These are phyloP conservation scores for Melanaphis sacchari DNA, from an alignment of 1,140 invertebrate genomes.

Conservation along the genomic window DNA sequence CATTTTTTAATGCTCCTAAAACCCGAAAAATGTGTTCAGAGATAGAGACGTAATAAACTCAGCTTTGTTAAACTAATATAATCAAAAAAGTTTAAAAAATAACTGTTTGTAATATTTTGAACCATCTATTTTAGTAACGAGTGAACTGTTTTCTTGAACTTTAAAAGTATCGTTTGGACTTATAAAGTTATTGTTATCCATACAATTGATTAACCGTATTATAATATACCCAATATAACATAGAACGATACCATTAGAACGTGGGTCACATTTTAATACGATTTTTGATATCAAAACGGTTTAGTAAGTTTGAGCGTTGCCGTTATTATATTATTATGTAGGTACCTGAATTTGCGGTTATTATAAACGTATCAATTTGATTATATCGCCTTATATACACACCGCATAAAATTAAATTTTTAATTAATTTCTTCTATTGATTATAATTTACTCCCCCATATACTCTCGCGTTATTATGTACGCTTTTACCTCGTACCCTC, in stretches of 20 bases:
- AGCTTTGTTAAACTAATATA: background rate
- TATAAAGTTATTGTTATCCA: background rate
- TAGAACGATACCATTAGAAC: background rate
- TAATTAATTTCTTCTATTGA: conserved; percentile 42
- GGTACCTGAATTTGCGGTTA: background rate
- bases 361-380: conserved; percentile 20
- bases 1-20: background rate
- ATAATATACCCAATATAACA: background rate
- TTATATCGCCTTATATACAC: background rate
- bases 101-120: background rate
- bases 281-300: background rate
- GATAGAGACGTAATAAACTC: background rate
- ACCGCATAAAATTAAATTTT: conserved; percentile 37
- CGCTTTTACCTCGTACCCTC: conserved; percentile 17
- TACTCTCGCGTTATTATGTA: background rate
- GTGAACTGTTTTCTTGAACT: background rate
- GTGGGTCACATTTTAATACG: background rate
- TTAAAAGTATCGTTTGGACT: background rate
- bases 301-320: background rate
- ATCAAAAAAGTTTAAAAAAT: background rate
- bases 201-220: conserved; percentile 4
- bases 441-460: conserved; percentile 31
- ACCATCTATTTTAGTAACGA: background rate
- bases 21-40: background rate
- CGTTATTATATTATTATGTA: conserved; percentile 5